A percentile compares a stretch with the other conserved stretches of the same genome.
Evolutionary conservation across 2,797 vertebrate genomes (phyloP).

Genomic region (Sciurus carolinensis): DNA sequence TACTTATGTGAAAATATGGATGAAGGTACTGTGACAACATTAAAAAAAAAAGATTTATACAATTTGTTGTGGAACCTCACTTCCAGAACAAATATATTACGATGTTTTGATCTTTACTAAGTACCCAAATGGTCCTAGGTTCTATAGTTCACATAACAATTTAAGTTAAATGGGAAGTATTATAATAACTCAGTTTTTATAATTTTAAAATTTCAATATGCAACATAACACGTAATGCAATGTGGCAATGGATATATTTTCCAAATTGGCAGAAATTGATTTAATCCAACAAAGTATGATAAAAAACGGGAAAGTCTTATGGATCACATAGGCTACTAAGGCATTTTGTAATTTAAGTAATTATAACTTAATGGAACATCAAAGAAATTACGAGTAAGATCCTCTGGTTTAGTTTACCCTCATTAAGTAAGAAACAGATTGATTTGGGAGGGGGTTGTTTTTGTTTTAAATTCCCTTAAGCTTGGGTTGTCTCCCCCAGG

Average conservation of each 20-base stretch:
- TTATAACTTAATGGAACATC: slow-evolving; percentile 50
- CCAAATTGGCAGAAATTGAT: slow-evolving; percentile 38
- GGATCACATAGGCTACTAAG: background rate
- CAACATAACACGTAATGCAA: background rate
- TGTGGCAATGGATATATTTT: background rate
- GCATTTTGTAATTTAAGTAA: slow-evolving; percentile 62
- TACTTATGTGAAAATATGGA: background rate
- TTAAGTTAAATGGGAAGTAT: background rate
- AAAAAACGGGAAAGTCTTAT: background rate
- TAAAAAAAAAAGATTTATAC: slow-evolving; percentile 24
- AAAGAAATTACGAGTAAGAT: slow-evolving; percentile 45
- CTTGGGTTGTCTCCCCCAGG: slow-evolving; percentile 1
- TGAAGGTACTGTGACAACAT: background rate
- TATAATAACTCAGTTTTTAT: slow-evolving; percentile 23
- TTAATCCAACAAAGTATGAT: slow-evolving; percentile 50
- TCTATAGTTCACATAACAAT: slow-evolving; percentile 33
- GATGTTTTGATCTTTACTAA: slow-evolving; percentile 42
- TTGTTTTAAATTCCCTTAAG: slow-evolving; percentile 65
- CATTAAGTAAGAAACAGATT: slow-evolving; percentile 57
- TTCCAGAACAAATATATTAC: slow-evolving; percentile 25
- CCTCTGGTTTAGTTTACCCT: slow-evolving; percentile 34
- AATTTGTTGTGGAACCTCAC: slow-evolving; percentile 1
- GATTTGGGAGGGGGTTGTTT: background rate
- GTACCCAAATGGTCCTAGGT: background rate
- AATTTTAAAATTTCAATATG: slow-evolving; percentile 53